A percentile compares a stretch with the other conserved stretches of the same genome.
phyloP scores from a whole-genome alignment of 2,797 vertebrate genomes.

The Urosaurus nigricauda region DNA sequence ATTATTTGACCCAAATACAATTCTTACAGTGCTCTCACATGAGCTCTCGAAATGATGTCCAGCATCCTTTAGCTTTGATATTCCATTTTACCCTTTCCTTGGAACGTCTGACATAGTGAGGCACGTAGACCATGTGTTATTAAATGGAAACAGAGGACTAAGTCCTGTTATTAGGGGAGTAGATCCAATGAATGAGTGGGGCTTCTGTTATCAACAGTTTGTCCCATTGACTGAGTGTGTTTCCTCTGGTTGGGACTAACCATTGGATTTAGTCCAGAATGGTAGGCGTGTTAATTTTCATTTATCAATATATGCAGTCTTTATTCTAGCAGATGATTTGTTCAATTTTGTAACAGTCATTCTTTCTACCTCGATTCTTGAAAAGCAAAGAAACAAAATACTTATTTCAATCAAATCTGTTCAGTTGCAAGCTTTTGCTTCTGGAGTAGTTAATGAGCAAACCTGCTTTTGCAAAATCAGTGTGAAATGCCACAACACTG shows the following conservation, averaged over 20 bases:
- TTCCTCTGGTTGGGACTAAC: no score
- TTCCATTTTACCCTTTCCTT: background rate
- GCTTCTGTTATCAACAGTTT: no score
- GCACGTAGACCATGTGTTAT: background rate
- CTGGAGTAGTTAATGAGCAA: background rate
- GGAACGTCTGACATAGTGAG: background rate
- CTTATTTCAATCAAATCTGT: rapidly evolving
- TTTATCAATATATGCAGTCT: background rate
- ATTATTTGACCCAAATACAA: background rate
- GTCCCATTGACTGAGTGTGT: no score
- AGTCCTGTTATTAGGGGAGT: no score
- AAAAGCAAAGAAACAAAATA: background rate
- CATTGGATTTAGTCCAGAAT: background rate
- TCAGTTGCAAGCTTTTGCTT: constrained; percentile 11
- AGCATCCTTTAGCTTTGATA: background rate
- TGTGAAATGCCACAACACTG: background rate
- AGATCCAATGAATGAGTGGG: no score
- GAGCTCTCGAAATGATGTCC: background rate
- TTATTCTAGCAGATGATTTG: background rate
- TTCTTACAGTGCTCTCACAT: background rate
- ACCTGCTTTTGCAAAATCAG: rapidly evolving
- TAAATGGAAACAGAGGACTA: background rate
- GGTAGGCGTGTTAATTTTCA: background rate
- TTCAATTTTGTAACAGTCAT: background rate
- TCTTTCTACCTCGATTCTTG: rapidly evolving